Evolutionary conservation across 2,888 invertebrate species (phyloP).

Genomic region (Epirrhoe alternata): DNA sequence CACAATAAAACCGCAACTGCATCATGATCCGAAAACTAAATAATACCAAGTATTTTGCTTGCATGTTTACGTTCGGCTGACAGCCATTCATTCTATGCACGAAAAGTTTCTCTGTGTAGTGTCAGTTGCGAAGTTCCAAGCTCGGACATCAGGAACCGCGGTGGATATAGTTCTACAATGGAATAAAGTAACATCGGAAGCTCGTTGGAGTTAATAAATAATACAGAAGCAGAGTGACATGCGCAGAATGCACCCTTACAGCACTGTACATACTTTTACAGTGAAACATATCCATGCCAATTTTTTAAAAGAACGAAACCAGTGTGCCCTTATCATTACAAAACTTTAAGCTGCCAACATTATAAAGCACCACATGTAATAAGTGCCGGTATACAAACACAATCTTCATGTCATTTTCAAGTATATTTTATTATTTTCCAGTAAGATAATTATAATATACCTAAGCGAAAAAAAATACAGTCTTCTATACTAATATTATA

Average conservation of each 20-base stretch:
- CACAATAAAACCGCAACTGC: constrained; percentile 24
- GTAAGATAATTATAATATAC: too few relatives aligned
- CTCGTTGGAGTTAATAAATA: constrained; percentile 85
- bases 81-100: constrained; percentile 83
- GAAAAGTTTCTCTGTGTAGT: constrained; percentile 78
- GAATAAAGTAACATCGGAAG: constrained; percentile 84
- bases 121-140: constrained; percentile 78
- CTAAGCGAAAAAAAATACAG: too few relatives aligned
- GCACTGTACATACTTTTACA: constrained; percentile 14
- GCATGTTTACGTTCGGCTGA: constrained; percentile 78
- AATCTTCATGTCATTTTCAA: too few relatives aligned
- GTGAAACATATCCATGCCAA: constrained; percentile 10
- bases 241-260: constrained; percentile 72
- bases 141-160: constrained; percentile 78
- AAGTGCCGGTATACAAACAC: too few relatives aligned
- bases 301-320: neutral
- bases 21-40: constrained; percentile 62
- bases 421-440: too few relatives aligned
- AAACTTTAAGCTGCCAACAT: too few relatives aligned
- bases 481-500: too few relatives aligned
- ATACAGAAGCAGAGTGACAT: constrained; percentile 80
- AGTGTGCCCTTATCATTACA: too few relatives aligned
- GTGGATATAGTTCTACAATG: constrained; percentile 76
- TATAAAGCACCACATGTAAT: too few relatives aligned
- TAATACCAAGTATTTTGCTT: constrained; percentile 73